These are phyloP conservation scores for Serranus cabrilla DNA, from an alignment of 2,797 vertebrate genomes.

Conservation along the genomic window DNA sequence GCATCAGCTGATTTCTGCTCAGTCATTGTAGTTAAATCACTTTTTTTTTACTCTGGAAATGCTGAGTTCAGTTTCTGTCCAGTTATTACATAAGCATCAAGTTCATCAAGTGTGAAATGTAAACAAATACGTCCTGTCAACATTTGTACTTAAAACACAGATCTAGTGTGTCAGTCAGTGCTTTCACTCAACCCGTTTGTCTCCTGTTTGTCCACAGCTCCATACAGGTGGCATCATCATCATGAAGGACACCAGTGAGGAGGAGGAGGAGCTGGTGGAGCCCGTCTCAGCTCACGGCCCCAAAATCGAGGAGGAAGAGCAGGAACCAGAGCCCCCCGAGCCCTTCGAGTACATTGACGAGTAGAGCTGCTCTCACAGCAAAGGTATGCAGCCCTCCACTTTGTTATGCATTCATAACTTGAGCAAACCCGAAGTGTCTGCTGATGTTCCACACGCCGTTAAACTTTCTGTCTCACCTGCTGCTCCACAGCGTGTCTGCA, in stretches of 20 bases:
- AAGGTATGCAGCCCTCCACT: slow-evolving; percentile 36
- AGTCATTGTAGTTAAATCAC: background rate
- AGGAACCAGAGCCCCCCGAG: slow-evolving; percentile 97
- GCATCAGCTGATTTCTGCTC: background rate
- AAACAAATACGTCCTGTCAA: slow-evolving; percentile 19
- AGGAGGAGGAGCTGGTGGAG: slow-evolving; percentile 97
- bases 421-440: background rate
- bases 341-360: slow-evolving; percentile 98
- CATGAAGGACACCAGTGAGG: slow-evolving; percentile 96
- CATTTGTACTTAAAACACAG: background rate
- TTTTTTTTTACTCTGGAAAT: background rate
- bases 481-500: background rate
- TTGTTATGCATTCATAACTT: slow-evolving; percentile 19
- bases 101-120: background rate
- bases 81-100: slow-evolving; percentile 12
- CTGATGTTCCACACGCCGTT: background rate
- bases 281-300: slow-evolving; percentile 97
- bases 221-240: slow-evolving; percentile 98
- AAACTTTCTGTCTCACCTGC: background rate
- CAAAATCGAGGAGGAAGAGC: slow-evolving; percentile 98
- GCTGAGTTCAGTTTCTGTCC: slow-evolving; percentile 3
- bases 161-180: background rate
- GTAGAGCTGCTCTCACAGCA: slow-evolving; percentile 67
- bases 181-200: background rate
- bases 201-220: slow-evolving; percentile 82